phyloP scores from a whole-genome alignment of 2,113 vertebrate species.

The Nematolebias whitei region DNA sequence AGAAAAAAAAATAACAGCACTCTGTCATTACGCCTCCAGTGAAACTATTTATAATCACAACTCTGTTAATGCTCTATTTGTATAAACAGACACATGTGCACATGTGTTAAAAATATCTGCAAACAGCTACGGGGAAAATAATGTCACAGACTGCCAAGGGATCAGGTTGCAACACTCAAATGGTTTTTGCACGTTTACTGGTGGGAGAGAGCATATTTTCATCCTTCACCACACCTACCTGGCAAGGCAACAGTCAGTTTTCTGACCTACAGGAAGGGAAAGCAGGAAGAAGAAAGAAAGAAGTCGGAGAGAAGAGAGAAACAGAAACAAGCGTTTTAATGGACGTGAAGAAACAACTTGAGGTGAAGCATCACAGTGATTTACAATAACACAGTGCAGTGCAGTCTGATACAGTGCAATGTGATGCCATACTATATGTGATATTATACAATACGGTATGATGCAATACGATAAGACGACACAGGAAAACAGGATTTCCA shows the following conservation, averaged over 20 bases:
- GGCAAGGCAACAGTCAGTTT: constrained; percentile 92
- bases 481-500: constrained; percentile 35
- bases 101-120: constrained; percentile 60
- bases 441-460: not conserved
- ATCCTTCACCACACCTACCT: constrained; percentile 85
- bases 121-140: constrained; percentile 52
- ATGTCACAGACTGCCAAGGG: constrained; percentile 52
- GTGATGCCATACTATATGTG: not conserved
- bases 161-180: constrained; percentile 34
- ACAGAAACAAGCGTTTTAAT: constrained; percentile 47
- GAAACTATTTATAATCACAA: constrained; percentile 65
- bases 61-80: constrained; percentile 63
- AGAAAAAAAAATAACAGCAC: constrained; percentile 27
- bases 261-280: constrained; percentile 86
- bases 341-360: constrained; percentile 39
- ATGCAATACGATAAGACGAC: not conserved
- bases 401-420: not conserved
- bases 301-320: constrained; percentile 26
- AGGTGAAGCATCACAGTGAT: too few species aligned
- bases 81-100: constrained; percentile 47
- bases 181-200: constrained; percentile 22
- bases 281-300: constrained; percentile 52
- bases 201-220: constrained; percentile 32
- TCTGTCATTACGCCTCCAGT: constrained; percentile 71
- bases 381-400: too few species aligned